Evolutionary conservation across 2,888 invertebrate genomes (phyloP), one percentile per base, ranked within the genome.

Genomic region (Strigamia transsilvanica): DNA sequence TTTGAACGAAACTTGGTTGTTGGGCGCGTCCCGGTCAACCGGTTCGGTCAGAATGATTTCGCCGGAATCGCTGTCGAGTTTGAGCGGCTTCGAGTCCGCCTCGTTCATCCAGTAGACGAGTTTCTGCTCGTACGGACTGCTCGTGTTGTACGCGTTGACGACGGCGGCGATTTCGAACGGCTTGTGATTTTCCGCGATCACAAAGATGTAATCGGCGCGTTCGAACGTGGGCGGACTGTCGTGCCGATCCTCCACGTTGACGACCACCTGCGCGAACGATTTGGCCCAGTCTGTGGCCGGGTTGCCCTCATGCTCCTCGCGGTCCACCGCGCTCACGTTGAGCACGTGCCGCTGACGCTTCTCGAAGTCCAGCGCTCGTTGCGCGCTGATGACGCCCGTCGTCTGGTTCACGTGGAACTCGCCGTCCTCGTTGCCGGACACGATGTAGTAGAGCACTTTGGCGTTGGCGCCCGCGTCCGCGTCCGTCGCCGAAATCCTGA

Each of bases 361-460:
- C 82, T 86, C 86, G 81, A 82, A 86, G 82, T 86, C 85, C 15
- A 86, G 82, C 15, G 83, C 82, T n/a, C 84, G 84, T 9, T 84
- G 83, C 1, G 86, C 85, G 18, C 82, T 83, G 4, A 86, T 83
- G 15, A 85, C 80, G 12, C 86, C 86, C 13, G 84, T 85, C 34
- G 86, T 85, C 34, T 84, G 84, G 66, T 86, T 85, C 23, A 86
- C 85, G n/a, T 82, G 82, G 83, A 86, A 86, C 80, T 84, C 83
- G 34, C 85, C 84, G 21, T 86, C 85, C 80, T 86, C 86, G 82
- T 86, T 86, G 38, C 86, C 86, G 15, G 81, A 81, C 7, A 81
- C 79, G 56, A 94, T 91, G 87, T 93, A 93, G 88, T 96, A 96
- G 42, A 90, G 91, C 81, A 96, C 90, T 85, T 91, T 90, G 0